phyloP scores from a whole-genome alignment of 1,140 invertebrate genomes.

The Tetranychus urticae region DNA sequence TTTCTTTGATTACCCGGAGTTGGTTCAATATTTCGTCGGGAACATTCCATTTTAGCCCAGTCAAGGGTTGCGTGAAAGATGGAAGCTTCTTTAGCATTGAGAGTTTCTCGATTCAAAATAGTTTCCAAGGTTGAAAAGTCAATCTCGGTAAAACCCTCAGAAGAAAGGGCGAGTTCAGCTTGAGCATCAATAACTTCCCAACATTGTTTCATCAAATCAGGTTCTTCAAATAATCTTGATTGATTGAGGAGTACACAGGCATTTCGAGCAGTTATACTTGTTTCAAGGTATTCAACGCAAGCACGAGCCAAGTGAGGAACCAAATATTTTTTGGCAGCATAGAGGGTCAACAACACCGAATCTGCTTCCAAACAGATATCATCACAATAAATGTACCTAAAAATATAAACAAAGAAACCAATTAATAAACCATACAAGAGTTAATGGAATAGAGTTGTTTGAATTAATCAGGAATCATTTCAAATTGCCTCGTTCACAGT shows the following conservation, averaged over 20 bases:
- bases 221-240: conserved; percentile 68
- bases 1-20: conserved; percentile 31
- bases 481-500: no score
- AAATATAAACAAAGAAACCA: conserved; percentile 8
- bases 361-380: conserved; percentile 76
- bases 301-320: conserved; percentile 66
- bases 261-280: conserved; percentile 71
- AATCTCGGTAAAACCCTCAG: conserved; percentile 67
- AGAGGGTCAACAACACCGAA: conserved; percentile 61
- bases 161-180: conserved; percentile 48
- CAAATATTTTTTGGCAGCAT: conserved; percentile 79
- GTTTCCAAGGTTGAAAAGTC: conserved; percentile 53
- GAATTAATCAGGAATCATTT: no score
- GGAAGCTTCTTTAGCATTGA: conserved; percentile 41
- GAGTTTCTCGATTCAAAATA: conserved; percentile 53
- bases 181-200: conserved; percentile 65
- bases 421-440: no score
- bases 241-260: conserved; percentile 71
- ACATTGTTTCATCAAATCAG: conserved; percentile 42
- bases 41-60: conserved; percentile 65
- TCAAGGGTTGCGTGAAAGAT: conserved; percentile 64
- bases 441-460: no score
- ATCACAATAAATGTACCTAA: conserved; percentile 84
- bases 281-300: conserved; percentile 74
- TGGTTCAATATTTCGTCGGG: conserved; percentile 45